Base-by-base conservation (phyloP, 2,797 vertebrate species). In the Gallinago nigripennis region DNA sequence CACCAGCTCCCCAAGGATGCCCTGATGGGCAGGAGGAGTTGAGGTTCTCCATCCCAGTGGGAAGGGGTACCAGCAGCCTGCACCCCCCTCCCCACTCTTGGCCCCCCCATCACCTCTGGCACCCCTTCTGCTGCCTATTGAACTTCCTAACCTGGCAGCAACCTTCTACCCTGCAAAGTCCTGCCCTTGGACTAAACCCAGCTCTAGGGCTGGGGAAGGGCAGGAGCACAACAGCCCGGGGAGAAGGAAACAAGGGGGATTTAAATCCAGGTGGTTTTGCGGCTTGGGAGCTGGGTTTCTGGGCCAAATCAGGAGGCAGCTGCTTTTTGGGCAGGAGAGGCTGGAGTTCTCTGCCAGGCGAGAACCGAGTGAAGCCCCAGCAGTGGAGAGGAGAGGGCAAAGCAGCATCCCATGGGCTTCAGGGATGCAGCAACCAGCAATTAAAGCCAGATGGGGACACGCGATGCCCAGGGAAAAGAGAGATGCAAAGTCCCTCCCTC, bases 21-120 rank as follows among this genome's bases (percentile, higher is more conserved):
- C 1, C 9, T 61, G 39, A 30, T 8, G 0, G 0, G 46, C 30
- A 69, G 71, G 7, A 2, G 35, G 15, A 89, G 2, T 2, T 4
- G 8, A 53, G 14, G 18, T n/a, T 65, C 46, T 50, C 57, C 16
- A 75, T 31, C 33, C 64, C 24, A 37, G 41, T 4, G 46, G 11
- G 30, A 68, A 71, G 4, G 4, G 41, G 30, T 10, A 92, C 41
- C 19, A 77, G 48, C 61, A 86, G 43, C 46, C 58, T 69, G 50
- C 31, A 85, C 23, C 41, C 70, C 18, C 8, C 25, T 48, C 19
- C 39, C 64, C 53, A 46, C 18, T 11, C 12, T 53, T 8, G 3
- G 24, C 37, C 20, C 21, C 37, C 30, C 9, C 58, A 72, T 8
- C 30, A 33, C 28, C 61, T 83, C 39, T 16, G 7, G 28, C 56